Evolutionary conservation across 1,140 invertebrate species (phyloP).

Genomic region (Cydia strobilella): DNA sequence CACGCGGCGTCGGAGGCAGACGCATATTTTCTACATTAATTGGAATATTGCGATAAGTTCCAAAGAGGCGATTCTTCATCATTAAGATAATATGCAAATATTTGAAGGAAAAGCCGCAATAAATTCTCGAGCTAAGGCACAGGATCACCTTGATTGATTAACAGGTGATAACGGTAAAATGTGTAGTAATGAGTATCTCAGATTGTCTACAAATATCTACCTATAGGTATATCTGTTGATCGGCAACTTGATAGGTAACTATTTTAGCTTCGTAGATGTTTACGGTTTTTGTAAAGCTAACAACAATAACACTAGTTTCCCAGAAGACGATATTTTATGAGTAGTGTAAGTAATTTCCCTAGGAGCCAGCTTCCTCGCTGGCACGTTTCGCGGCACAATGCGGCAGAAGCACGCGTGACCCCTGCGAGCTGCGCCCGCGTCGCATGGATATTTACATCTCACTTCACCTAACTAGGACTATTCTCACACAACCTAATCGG

Average conservation of each 20-base stretch:
- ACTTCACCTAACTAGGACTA: constrained; percentile 62
- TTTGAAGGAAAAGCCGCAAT: constrained; percentile 45
- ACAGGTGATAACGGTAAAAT: constrained; percentile 41
- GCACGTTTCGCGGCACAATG: constrained; percentile 45
- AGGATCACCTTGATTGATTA: constrained; percentile 51
- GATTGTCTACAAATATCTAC: not conserved
- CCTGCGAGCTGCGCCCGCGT: constrained; percentile 55
- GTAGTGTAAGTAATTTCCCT: constrained; percentile 19
- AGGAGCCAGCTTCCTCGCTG: constrained; percentile 12
- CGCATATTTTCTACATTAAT: constrained; percentile 61
- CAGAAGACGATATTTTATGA: constrained; percentile 21
- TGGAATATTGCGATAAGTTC: constrained; percentile 60
- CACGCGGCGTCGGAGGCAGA: constrained; percentile 42
- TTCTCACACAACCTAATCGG: constrained; percentile 14
- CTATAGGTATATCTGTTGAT: not conserved
- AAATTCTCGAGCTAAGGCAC: constrained; percentile 46
- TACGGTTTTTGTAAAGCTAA: too few relatives aligned
- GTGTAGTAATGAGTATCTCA: constrained; percentile 23
- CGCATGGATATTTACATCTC: constrained; percentile 66
- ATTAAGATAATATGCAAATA: constrained; percentile 64
- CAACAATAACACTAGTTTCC: not conserved
- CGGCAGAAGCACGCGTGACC: constrained; percentile 52
- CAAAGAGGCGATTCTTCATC: constrained; percentile 51
- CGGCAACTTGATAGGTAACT: not conserved
- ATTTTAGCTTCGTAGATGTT: too few relatives aligned